Evolutionary conservation across 2,797 vertebrate genomes (phyloP).

Genomic region (Neomorphus geoffroyi): DNA sequence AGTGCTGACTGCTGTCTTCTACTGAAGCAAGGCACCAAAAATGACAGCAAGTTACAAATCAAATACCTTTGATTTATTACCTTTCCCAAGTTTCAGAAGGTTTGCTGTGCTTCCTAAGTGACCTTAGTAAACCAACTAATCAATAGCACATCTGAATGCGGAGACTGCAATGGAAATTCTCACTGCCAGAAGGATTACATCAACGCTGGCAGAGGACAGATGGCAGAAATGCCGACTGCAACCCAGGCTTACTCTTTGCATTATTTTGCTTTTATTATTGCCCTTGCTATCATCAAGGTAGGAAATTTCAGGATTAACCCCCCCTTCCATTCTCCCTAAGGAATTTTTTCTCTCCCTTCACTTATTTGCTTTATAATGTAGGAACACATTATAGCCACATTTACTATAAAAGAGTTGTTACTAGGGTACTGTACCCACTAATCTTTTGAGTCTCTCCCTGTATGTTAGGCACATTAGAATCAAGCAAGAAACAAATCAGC

Average conservation of each 20-base stretch:
- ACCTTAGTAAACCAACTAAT: background rate
- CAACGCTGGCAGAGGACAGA: background rate
- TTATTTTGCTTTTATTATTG: background rate
- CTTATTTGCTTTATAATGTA: background rate
- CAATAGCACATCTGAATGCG: background rate
- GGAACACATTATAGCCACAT: background rate
- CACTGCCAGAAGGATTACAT: slow-evolving; percentile 10
- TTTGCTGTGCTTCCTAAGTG: slow-evolving; percentile 10
- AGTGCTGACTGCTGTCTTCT: slow-evolving; percentile 31
- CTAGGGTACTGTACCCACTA: background rate
- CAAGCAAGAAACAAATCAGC: background rate
- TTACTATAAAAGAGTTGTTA: background rate
- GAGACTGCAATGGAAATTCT: background rate
- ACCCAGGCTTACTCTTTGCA: background rate
- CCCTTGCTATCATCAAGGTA: background rate
- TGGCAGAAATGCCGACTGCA: background rate
- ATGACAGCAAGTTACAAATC: slow-evolving; percentile 46
- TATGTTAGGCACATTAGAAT: background rate
- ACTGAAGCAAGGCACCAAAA: slow-evolving; percentile 25
- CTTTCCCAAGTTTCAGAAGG: background rate
- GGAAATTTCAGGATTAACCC: background rate
- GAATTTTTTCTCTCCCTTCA: background rate
- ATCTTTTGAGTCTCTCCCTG: background rate
- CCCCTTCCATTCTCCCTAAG: background rate
- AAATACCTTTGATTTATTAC: slow-evolving; percentile 1